Evolutionary conservation across 1,140 invertebrate species (phyloP).

Genomic region (Tetramorium alpestre): DNA sequence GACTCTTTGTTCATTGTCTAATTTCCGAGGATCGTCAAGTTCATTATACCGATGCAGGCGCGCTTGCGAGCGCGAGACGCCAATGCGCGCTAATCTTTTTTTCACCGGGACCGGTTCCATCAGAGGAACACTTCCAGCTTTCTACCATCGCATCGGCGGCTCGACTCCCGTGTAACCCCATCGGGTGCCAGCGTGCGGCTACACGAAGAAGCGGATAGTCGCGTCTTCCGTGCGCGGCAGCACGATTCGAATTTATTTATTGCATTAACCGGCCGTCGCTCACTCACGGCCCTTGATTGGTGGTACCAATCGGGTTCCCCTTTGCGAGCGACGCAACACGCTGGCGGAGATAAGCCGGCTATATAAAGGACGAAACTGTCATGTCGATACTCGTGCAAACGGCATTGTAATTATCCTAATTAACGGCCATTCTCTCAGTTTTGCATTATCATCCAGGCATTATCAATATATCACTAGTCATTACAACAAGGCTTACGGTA

Average conservation of each 20-base stretch:
- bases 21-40: slow-evolving; percentile 64
- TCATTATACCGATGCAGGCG: slow-evolving; percentile 66
- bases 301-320: slow-evolving; percentile 72
- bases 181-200: slow-evolving; percentile 45
- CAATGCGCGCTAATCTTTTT: slow-evolving; percentile 64
- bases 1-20: slow-evolving; percentile 66
- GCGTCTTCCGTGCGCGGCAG: slow-evolving; percentile 67
- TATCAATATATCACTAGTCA: slow-evolving; percentile 56
- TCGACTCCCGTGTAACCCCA: slow-evolving; percentile 56
- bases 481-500: slow-evolving; percentile 1
- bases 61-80: slow-evolving; percentile 50
- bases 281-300: slow-evolving; percentile 75
- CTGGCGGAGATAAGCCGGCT: slow-evolving; percentile 17
- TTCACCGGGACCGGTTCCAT: slow-evolving; percentile 71
- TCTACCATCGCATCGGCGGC: slow-evolving; percentile 67
- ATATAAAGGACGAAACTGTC: slow-evolving; percentile 28
- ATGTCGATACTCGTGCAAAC: slow-evolving; percentile 37
- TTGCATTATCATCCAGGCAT: slow-evolving; percentile 33
- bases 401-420: slow-evolving; percentile 71
- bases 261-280: slow-evolving; percentile 78
- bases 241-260: slow-evolving; percentile 81
- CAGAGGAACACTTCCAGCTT: slow-evolving; percentile 75
- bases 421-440: slow-evolving; percentile 25
- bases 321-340: slow-evolving; percentile 56
- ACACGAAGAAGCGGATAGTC: slow-evolving; percentile 61